Percentiles rank a stretch among this genome's conserved stretches.
These are phyloP conservation scores for Meriones psammophilus DNA, from an alignment of 2,797 vertebrate genomes.

Conservation along the genomic window DNA sequence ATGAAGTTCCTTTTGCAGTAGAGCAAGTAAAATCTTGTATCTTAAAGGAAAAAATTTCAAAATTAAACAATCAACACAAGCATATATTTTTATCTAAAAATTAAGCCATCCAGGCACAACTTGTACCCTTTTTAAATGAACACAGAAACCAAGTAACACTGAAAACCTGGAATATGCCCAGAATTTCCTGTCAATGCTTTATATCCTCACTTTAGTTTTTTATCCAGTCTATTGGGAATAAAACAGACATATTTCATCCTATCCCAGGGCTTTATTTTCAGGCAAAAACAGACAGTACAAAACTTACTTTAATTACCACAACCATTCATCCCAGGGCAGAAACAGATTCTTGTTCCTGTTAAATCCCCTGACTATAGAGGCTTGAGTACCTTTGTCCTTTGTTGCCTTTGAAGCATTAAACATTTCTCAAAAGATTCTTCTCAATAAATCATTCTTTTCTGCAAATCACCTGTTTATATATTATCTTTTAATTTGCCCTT, in stretches of 20 bases:
- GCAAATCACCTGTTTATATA: background rate
- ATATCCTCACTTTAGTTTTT: background rate
- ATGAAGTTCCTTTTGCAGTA: background rate
- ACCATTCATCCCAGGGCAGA: no score
- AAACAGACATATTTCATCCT: constrained; percentile 26
- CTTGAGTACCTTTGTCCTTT: background rate
- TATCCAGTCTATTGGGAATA: background rate
- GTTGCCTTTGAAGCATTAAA: no score
- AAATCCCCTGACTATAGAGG: no score
- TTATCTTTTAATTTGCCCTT: background rate
- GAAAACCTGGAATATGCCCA: background rate
- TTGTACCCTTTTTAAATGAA: no score
- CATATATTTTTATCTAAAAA: no score
- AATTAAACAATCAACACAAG: constrained; percentile 13
- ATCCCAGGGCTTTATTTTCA: constrained; percentile 10
- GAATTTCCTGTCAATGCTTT: background rate
- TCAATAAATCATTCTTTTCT: background rate
- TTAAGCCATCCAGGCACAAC: no score
- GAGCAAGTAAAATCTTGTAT: no score
- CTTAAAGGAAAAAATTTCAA: no score
- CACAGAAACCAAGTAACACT: no score
- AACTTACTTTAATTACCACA: constrained; percentile 47
- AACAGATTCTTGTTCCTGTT: no score
- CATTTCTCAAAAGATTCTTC: no score
- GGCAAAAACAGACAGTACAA: no score